phyloP scores from a whole-genome alignment of 2,888 invertebrate species.

The Napeogenes sylphis region DNA sequence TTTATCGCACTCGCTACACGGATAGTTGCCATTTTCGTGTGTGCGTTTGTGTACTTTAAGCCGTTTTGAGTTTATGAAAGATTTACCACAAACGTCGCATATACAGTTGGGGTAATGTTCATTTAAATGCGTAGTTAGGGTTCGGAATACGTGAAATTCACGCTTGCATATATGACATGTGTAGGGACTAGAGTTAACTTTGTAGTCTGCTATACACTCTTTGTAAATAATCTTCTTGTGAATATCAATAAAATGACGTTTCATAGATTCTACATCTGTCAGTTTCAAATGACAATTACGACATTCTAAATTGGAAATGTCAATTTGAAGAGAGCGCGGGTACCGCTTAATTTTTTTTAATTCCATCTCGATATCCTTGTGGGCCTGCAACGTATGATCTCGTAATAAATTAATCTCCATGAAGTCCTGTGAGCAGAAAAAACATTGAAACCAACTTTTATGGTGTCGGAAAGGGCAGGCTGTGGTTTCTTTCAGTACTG shows the following conservation, averaged over 20 bases:
- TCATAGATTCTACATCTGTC: conserved; percentile 51
- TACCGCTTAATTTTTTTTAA: conserved; percentile 59
- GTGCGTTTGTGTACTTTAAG: conserved; percentile 59
- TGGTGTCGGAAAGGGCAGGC: conserved; percentile 67
- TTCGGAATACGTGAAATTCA: conserved; percentile 58
- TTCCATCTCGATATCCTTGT: conserved; percentile 49
- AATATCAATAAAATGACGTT: conserved; percentile 45
- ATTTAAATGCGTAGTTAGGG: conserved; percentile 62
- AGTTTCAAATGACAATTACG: conserved; percentile 50
- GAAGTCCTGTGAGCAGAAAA: conserved; percentile 60
- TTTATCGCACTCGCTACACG: conserved; percentile 57
- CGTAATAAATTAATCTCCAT: conserved; percentile 55
- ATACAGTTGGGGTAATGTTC: conserved; percentile 59
- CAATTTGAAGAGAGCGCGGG: conserved; percentile 63
- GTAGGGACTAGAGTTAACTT: conserved; percentile 42
- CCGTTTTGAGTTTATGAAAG: conserved; percentile 55
- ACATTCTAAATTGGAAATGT: conserved; percentile 62
- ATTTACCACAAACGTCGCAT: conserved; percentile 58
- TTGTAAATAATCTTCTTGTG: conserved; percentile 52
- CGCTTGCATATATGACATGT: conserved; percentile 57
- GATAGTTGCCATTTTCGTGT: conserved; percentile 46
- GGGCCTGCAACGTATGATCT: conserved; percentile 44
- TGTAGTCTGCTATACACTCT: conserved; percentile 58
- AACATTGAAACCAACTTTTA: conserved; percentile 69
- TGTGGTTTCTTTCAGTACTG: conserved; percentile 54